Evolutionary conservation across 2,888 invertebrate species (phyloP), one percentile per base, ranked within the genome.

Genomic region (Melangyna quadrimaculata): DNA sequence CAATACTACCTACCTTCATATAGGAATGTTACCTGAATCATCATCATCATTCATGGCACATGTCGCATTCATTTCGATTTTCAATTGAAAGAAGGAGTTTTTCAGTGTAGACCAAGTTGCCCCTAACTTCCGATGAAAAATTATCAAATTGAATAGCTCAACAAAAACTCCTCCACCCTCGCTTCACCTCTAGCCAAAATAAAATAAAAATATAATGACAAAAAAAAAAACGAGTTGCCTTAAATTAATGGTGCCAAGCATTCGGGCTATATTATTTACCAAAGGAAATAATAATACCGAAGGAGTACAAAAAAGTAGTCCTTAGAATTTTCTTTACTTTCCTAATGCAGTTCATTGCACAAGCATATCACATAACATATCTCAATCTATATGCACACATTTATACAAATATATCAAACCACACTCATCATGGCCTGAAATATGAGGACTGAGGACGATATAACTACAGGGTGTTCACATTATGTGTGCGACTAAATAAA

Each of bases 281-380:
- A 61, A 57, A 55, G 70, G 73, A 55, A 55, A 55, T 55, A 32
- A 55, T 17, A 65, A 12, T n/a, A n/a, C n/a, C n/a, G n/a, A 29
- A 45, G 45, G 29, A 27, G 12, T 7, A 29, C 17, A 29, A 48
- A 14, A 14, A 51, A 35, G 7, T 51, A 78, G 59, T 69, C 81
- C 81, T 69, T 81, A 69, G 81, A 86, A 78, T 73, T 86, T 81
- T 78, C 77, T 77, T 86, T 65, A 55, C 77, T 81, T 80, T 45
- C 81, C 84, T 77, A 86, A 81, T 73, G 69, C 81, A 86, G 81
- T 78, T 86, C 81, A 86, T 86, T 86, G 86, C 86, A 77, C 86
- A 84, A 24, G n/a, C 48, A 17, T 27, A 40, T 29, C 9, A 6
- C 2, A 22, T n/a, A 12, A 24, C 4, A 37, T 1, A 37, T 22